Conservation (phyloP, 1,140 invertebrate species). For the Achatina immaculata region DNA sequence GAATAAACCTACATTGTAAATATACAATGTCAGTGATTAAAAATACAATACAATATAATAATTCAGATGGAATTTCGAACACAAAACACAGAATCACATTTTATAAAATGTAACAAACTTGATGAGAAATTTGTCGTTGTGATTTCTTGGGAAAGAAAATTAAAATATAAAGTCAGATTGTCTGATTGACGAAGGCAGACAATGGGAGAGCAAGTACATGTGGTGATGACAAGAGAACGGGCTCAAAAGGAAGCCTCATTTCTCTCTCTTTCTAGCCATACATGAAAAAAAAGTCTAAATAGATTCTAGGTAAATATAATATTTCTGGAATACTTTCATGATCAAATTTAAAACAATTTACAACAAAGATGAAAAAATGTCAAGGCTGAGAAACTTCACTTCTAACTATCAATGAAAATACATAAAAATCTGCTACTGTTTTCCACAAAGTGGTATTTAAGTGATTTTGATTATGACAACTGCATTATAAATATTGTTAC, state of each 20-base stretch:
- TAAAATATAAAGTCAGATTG: conserved; percentile 37
- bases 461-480: conserved; percentile 20
- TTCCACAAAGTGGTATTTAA: conserved; percentile 23
- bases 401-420: not conserved
- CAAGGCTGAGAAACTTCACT: conserved; percentile 8
- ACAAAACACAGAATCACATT: conserved; percentile 34
- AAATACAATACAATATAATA: conserved; percentile 15
- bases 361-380: conserved; percentile 32
- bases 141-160: conserved; percentile 34
- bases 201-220: conserved; percentile 39
- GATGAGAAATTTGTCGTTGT: conserved; percentile 34
- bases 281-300: conserved; percentile 46
- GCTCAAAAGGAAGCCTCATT: conserved; percentile 68
- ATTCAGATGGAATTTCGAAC: conserved; percentile 35
- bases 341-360: conserved; percentile 38
- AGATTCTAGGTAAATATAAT: conserved; percentile 49
- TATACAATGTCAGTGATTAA: conserved; percentile 27
- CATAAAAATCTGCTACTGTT: not conserved
- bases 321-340: conserved; percentile 49
- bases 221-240: conserved; percentile 41
- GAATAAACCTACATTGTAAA: not conserved
- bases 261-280: conserved; percentile 41
- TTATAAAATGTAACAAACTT: conserved; percentile 32
- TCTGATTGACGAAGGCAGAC: conserved; percentile 42
- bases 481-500: conserved; percentile 25